Conservation (phyloP, 2,797 vertebrate species). For the Spea hammondii region DNA sequence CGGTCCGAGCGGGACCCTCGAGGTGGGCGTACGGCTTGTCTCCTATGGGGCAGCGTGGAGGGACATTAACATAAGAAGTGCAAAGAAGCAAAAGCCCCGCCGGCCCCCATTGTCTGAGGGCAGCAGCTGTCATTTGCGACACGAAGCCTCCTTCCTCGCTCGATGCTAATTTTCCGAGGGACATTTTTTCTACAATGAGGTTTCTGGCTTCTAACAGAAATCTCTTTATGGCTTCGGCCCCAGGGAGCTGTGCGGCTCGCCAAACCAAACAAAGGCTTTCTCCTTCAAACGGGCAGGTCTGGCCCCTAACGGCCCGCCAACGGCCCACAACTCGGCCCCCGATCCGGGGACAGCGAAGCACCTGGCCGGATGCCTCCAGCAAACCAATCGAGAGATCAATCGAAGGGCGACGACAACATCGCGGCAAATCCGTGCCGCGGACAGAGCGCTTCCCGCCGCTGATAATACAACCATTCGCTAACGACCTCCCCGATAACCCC, state of each 20-base stretch:
- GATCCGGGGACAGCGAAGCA: slow-evolving; percentile 73
- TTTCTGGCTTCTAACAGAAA: slow-evolving; percentile 92
- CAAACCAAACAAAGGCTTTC: slow-evolving; percentile 91
- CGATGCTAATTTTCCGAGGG: slow-evolving; percentile 88
- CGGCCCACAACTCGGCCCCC: slow-evolving; percentile 75
- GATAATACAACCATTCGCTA: slow-evolving; percentile 32
- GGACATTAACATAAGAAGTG: slow-evolving; percentile 80
- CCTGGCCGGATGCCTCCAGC: slow-evolving; percentile 73
- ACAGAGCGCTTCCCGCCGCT: slow-evolving; percentile 5
- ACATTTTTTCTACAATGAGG: slow-evolving; percentile 92
- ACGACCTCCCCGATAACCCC: slow-evolving; percentile 13
- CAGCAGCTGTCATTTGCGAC: slow-evolving; percentile 86
- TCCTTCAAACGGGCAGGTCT: slow-evolving; percentile 77
- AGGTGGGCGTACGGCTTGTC: neutral
- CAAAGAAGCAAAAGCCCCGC: slow-evolving; percentile 78
- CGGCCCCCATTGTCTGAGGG: slow-evolving; percentile 74
- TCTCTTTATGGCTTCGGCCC: slow-evolving; percentile 88
- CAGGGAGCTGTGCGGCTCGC: slow-evolving; percentile 86
- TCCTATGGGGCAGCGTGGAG: slow-evolving; percentile 59
- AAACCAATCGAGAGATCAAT: slow-evolving; percentile 77
- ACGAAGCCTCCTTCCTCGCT: slow-evolving; percentile 88
- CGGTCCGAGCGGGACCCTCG: neutral
- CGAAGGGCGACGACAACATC: slow-evolving; percentile 64
- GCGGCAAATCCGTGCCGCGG: slow-evolving; percentile 13
- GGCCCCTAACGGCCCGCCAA: slow-evolving; percentile 79